phyloP scores from a whole-genome alignment of 2,113 vertebrate species.

The Lasiurus borealis region DNA sequence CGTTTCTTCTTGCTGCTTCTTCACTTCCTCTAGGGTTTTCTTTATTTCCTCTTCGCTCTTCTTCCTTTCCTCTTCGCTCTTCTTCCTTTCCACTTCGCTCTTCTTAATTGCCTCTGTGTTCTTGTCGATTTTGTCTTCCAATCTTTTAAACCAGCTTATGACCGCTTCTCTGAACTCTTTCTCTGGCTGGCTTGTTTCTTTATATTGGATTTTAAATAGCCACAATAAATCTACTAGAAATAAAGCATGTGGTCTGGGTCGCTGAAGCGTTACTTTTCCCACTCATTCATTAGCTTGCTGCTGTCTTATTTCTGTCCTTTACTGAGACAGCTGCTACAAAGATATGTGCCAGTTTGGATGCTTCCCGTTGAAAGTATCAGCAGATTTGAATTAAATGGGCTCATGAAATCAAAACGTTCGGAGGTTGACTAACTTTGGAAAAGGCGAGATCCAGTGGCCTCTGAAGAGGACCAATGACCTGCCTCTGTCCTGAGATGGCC shows the following conservation, averaged over 20 bases:
- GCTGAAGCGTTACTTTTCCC: background rate
- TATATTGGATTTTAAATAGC: constrained; percentile 40
- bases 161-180: no score
- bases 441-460: background rate
- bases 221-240: constrained; percentile 38
- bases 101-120: no score
- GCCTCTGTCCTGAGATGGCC: background rate
- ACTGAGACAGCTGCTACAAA: constrained; percentile 6
- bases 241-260: background rate
- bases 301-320: constrained; percentile 7
- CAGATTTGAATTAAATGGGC: background rate
- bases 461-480: background rate
- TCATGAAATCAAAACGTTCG: background rate
- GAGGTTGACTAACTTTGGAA: background rate
- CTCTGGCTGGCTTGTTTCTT: no score
- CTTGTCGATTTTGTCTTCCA: no score
- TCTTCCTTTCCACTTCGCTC: no score
- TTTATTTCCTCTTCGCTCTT: no score
- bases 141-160: no score
- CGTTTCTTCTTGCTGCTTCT: no score
- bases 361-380: background rate
- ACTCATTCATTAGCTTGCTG: background rate
- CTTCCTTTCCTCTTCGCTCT: no score
- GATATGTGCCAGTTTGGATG: background rate
- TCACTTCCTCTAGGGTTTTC: no score